These are phyloP conservation scores for Ceyx cyanopectus DNA, from an alignment of 2,113 vertebrate species.

Conservation along the genomic window DNA sequence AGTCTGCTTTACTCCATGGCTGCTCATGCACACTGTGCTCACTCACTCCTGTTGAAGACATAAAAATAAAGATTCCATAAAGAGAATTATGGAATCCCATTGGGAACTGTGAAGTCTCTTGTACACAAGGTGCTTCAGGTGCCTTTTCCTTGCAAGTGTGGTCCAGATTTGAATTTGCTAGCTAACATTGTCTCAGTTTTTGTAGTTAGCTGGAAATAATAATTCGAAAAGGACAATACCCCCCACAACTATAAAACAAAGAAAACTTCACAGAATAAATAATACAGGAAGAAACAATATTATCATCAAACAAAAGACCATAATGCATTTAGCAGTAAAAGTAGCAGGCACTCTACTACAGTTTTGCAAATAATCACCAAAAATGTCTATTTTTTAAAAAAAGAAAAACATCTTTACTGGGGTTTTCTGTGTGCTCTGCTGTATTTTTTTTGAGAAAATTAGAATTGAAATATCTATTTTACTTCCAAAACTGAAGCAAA, in stretches of 20 bases:
- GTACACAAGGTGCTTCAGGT: not conserved
- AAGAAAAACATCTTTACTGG: not conserved
- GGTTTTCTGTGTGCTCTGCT: not conserved
- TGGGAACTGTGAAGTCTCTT: not conserved
- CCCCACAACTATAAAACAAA: not conserved
- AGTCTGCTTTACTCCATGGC: fast-evolving
- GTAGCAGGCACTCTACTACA: not conserved
- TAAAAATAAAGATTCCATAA: not conserved
- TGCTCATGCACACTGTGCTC: not conserved
- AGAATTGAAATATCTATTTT: not conserved
- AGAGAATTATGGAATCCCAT: not conserved
- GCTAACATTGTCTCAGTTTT: not conserved
- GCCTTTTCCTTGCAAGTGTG: not conserved
- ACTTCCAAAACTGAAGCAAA: not conserved
- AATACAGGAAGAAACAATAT: not conserved
- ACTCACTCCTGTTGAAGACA: not conserved
- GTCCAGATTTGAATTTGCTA: not conserved
- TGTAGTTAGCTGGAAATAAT: not conserved
- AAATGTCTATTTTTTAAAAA: too few species aligned
- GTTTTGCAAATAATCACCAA: not conserved
- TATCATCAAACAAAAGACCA: not conserved
- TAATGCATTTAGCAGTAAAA: not conserved
- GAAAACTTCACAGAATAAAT: too few species aligned
- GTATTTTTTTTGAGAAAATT: not conserved
- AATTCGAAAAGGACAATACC: not conserved